Evolutionary conservation across 2,113 vertebrate genomes (phyloP), one percentile per base, ranked within the genome.

Genomic region (Paramormyrops kingsleyae): DNA sequence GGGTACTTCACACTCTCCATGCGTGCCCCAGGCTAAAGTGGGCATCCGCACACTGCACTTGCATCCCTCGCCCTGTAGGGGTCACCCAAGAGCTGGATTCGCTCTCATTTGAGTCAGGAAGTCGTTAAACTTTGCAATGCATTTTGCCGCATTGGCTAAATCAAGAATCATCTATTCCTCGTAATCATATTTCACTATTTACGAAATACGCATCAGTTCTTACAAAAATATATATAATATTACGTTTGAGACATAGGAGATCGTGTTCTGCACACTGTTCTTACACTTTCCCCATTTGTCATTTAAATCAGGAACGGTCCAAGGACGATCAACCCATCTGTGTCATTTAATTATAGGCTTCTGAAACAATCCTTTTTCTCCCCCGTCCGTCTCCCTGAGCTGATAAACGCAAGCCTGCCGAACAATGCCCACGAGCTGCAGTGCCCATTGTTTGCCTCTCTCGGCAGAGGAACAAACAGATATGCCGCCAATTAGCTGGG

Each of bases 271-370:
- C 74, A 80, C 74, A 80, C 15, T 42, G 35, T 19, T 42, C 35
- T 80, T 70, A 70, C 62, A 10, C 62, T 70, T 70, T 70, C 62
- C 62, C 31, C 74, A 86, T 47, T 90, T 62, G 91, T 94, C 94
- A 95, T 94, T 94, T 94, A 93, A 93, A 94, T 93, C 89, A 92
- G 93, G 92, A 93, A 94, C 92, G 91, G 91, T 94, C 93, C 93
- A 94, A 94, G 92, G 93, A 93, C 94, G 93, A 94, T 94, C 95
- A 96, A 95, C 93, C 53, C 91, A 95, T 93, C 95, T 95, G 96
- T 96, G 94, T 97, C 94, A 80, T 80, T 80, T 80, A 97, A 97
- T 98, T 97, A 96, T 95, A 97, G 95, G 93, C 95, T 95, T 80
- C 35, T 95, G 96, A 96, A 96, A 96, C 47, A 86, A 86, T 95